Evolutionary conservation across 2,797 vertebrate species (phyloP).

Genomic region (Poeciliopsis turneri): DNA sequence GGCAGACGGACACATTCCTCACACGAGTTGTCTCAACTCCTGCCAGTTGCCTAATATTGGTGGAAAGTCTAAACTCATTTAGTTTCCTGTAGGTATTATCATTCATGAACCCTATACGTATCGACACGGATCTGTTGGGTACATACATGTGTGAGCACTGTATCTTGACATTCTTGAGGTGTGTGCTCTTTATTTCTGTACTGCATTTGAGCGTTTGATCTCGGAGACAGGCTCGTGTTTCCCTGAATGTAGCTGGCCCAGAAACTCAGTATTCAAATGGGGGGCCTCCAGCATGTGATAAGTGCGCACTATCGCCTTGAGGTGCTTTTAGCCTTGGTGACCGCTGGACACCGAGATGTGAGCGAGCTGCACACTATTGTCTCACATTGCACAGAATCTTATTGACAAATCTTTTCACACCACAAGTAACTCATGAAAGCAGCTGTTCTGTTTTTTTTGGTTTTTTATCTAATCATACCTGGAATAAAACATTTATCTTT

Average conservation of each 20-base stretch:
- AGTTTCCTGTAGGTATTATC: conserved; percentile 24
- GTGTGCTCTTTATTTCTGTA: conserved; percentile 12
- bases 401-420: neutral
- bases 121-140: conserved; percentile 8
- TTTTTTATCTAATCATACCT: neutral
- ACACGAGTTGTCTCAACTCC: conserved; percentile 43
- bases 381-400: conserved; percentile 3
- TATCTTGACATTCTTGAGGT: conserved; percentile 5
- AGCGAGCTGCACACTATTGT: neutral
- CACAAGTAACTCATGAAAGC: neutral
- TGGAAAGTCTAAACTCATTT: conserved; percentile 19
- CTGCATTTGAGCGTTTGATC: conserved; percentile 16
- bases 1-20: conserved; percentile 47
- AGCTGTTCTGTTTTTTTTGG: conserved; percentile 22
- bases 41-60: conserved; percentile 37
- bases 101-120: conserved; percentile 13
- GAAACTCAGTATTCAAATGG: conserved; percentile 58
- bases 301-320: conserved; percentile 14
- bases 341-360: conserved; percentile 7
- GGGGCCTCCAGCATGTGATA: conserved; percentile 46
- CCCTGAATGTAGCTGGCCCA: conserved; percentile 45
- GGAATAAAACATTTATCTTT: neutral
- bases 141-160: neutral
- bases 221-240: conserved; percentile 40
- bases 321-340: conserved; percentile 13